A percentile compares a stretch with the other conserved stretches of the same genome.
Conservation (phyloP, 2,888 invertebrate genomes). For the Scaptomyza polygonia region DNA sequence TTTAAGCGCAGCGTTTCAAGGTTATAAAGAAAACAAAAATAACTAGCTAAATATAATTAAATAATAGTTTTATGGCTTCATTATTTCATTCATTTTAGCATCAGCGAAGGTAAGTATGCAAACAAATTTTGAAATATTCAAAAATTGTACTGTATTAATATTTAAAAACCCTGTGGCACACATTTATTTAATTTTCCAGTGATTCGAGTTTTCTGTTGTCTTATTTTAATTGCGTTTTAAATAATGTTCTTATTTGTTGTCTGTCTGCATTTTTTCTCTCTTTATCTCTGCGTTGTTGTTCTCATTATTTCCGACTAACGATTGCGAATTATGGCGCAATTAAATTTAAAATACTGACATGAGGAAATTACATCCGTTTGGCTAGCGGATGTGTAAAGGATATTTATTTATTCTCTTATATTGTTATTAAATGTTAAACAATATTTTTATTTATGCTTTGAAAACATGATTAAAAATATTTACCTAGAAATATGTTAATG, state of each 20-base stretch:
- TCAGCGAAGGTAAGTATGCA: constrained; percentile 59
- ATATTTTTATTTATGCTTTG: no score
- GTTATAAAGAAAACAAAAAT: neutral
- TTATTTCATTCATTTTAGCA: neutral
- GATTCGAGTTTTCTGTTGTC: constrained; percentile 15
- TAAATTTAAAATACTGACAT: constrained; percentile 4
- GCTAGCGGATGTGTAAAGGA: constrained; percentile 2
- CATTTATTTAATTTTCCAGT: constrained; percentile 9
- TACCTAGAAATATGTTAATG: constrained; percentile 13
- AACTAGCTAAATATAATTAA: neutral
- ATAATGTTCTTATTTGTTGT: constrained; percentile 29
- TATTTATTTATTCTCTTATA: no score
- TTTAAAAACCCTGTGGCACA: neutral
- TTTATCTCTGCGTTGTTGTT: constrained; percentile 27
- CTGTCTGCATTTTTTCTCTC: constrained; percentile 32
- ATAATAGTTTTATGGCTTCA: neutral
- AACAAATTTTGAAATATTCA: constrained; percentile 16
- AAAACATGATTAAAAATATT: no score
- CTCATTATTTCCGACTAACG: constrained; percentile 8
- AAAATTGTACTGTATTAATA: neutral
- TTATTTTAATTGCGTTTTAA: constrained; percentile 48
- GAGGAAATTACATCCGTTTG: constrained; percentile 10
- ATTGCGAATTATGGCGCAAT: constrained; percentile 6
- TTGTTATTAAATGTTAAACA: no score
- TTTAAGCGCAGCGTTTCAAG: neutral